Evolutionary conservation across 2,113 vertebrate genomes (phyloP), one percentile per base, ranked within the genome.

Genomic region (Bombycilla garrulus): DNA sequence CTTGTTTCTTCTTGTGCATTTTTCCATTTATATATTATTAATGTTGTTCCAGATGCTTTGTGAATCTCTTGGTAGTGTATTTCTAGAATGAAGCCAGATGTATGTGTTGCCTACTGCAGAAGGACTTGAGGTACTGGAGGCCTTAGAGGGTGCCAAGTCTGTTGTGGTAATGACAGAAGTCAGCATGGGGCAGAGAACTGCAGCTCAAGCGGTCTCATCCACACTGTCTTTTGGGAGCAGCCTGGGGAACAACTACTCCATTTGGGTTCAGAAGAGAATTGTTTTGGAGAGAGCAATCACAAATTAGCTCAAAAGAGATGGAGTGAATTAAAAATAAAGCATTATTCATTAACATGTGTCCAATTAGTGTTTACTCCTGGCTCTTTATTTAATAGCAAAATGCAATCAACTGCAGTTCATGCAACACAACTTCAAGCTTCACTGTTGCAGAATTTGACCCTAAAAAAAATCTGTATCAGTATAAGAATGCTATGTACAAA

Each of bases 211-310:
- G 42, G 29, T 10, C 28, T 77, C 11, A 45, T 20, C 58, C 25
- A 16, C 6, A 5, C 9, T 6, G 6, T 11, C 23, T 35, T 69
- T 42, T 35, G 42, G 70, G 22, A 79, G 33, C 74, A 89, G 65
- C 12, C 36, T 2, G 0, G 18, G 28, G 25, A 86, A 44, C 38
- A 91, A 38, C 42, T 33, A 28, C 28, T 58, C 38, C 50, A 60
- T 3, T 0, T 0, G 24, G 9, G 20, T 10, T 78, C 61, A 42
- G 33, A 47, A 62, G 10, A 58, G 4, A 82, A 66, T 6, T 53
- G 35, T 19, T 88, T 51, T 50, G 45, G 20, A 88, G 11, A 76
- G 8, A 57, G 17, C 13, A 69, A 29, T 54, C 57, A 44, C 0
- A 25, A 87, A 71, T 60, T 36, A 78, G 11, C n/a, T 76, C 47